Evolutionary conservation across 2,888 invertebrate species (phyloP), one percentile per base, ranked within the genome.

Genomic region (Dryobota labecula): DNA sequence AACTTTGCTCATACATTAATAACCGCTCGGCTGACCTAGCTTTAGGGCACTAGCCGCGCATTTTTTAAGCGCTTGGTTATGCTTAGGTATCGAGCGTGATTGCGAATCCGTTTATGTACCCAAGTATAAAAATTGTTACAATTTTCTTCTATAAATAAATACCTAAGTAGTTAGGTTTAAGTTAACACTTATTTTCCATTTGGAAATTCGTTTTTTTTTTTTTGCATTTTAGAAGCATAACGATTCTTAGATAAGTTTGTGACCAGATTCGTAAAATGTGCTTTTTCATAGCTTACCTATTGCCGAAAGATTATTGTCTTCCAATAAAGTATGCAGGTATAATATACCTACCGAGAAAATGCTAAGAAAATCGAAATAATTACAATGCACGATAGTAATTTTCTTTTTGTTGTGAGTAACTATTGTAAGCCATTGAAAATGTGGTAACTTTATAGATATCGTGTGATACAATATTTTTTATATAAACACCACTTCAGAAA

Each of bases 391-490:
- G 30, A 64, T 49, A 41, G 43, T 78, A 38, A 43, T 69, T 58
- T 30, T 66, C 56, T 82, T 78, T 80, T 78, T 78, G 38, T 61
- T 38, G 51, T 33, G 49, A n/a, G 30, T 53, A 41, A 45, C 64
- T 64, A 41, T 33, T n/a, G 36, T 27, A 30, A 58, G 60, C 24
- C 53, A 73, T 73, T 69, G 51, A 62, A 67, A 63, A 67, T 45
- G 33, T 71, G 62, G 53, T 65, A 76, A 67, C 47, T 68, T 41
- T 66, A 53, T 65, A 65, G 68, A 63, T 63, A 78, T 70, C 68
- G 76, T 80, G 72, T 53, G 67, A 70, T 76, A 71, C 36, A 70
- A 70, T 70, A 74, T 74, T 74, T 81, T 81, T 80, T 79, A 57
- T 61, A 60, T 68, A 41, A 67, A 67, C 58, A 65, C 33, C 47